phyloP scores from a whole-genome alignment of 2,113 vertebrate species.

The Pitta sordida region DNA sequence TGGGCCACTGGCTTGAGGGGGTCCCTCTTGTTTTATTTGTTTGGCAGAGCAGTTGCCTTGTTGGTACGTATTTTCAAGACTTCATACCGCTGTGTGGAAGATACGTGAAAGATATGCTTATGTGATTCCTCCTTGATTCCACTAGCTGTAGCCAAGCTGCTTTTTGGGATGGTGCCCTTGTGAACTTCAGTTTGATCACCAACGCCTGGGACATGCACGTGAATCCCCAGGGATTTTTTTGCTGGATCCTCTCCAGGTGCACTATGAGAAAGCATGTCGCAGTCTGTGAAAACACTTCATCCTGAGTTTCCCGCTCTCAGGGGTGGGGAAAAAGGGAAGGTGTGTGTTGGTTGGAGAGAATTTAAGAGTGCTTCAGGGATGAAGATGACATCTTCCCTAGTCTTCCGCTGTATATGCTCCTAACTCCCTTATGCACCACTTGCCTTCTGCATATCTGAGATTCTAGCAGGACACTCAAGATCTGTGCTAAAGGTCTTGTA shows the following conservation, averaged over 20 bases:
- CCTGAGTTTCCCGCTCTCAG: background rate
- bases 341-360: rapidly evolving
- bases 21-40: background rate
- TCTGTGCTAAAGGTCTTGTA: background rate
- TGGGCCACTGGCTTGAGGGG: background rate
- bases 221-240: background rate
- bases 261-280: background rate
- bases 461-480: background rate
- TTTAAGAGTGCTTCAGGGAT: background rate
- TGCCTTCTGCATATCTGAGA: background rate
- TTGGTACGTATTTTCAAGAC: background rate
- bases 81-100: background rate
- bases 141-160: background rate
- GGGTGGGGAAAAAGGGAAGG: background rate
- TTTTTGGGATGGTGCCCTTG: background rate
- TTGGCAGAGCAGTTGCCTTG: background rate
- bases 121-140: background rate
- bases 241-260: background rate
- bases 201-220: background rate
- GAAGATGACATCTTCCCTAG: background rate
- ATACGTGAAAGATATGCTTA: background rate
- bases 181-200: background rate
- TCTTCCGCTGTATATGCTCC: background rate
- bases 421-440: background rate
- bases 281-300: background rate